phyloP scores from a whole-genome alignment of 2,113 vertebrate species.

The Hipposideros armiger region DNA sequence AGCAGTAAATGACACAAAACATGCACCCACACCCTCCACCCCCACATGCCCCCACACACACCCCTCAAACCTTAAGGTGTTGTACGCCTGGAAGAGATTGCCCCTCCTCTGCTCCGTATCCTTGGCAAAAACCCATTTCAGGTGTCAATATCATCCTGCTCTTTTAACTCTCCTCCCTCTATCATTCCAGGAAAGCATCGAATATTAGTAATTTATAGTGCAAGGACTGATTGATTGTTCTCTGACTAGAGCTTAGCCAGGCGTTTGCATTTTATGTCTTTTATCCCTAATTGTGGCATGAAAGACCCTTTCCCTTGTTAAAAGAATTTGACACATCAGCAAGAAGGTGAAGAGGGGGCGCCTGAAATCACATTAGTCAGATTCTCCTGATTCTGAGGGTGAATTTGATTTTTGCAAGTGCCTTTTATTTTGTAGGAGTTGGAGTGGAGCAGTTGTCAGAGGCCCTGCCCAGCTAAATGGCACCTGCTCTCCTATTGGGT shows the following conservation, averaged over 20 bases:
- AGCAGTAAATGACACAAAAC: background rate
- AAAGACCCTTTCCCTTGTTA: conserved; percentile 80
- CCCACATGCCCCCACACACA: background rate
- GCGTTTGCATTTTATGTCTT: conserved; percentile 80
- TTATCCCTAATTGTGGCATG: conserved; percentile 80
- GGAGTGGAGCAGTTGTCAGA: background rate
- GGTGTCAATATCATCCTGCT: conserved; percentile 22
- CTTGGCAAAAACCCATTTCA: conserved; percentile 55
- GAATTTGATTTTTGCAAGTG: conserved; percentile 51
- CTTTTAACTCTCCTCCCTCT: conserved; percentile 54
- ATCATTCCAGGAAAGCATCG: conserved; percentile 66
- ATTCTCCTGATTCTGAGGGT: conserved; percentile 60
- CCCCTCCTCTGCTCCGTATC: conserved; percentile 14
- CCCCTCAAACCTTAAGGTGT: background rate
- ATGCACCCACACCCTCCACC: background rate
- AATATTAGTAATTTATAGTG: conserved; percentile 82
- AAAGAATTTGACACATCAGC: conserved; percentile 78
- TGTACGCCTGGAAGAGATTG: background rate
- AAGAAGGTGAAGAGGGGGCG: conserved; percentile 59
- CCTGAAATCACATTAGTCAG: conserved; percentile 67
- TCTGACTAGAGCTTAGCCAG: conserved; percentile 76
- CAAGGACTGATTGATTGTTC: conserved; percentile 80
- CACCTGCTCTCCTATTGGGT: background rate
- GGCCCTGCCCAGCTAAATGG: background rate
- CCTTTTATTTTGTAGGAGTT: conserved; percentile 39